Percentiles rank a stretch among this genome's conserved stretches.
These are phyloP conservation scores for Oncorhynchus clarkii DNA, from an alignment of 2,113 vertebrate genomes.

Conservation along the genomic window DNA sequence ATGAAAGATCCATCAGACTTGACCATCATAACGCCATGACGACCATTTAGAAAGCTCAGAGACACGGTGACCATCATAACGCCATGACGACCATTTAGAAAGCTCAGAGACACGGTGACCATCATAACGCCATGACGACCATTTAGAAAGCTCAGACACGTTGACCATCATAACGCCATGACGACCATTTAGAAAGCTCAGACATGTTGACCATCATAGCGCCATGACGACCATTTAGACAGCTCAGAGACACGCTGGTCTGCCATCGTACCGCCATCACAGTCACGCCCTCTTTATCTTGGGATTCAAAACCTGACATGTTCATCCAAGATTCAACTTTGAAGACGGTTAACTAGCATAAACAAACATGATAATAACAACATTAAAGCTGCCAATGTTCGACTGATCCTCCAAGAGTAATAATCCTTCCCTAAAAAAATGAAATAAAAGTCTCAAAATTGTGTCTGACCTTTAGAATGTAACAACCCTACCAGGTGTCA, in stretches of 20 bases:
- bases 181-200: neutral
- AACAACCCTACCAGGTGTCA: neutral
- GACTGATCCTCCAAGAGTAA: constrained; percentile 15
- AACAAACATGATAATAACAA: constrained; percentile 1
- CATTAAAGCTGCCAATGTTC: constrained; percentile 49
- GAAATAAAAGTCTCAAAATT: neutral
- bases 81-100: too few species aligned
- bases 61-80: too few species aligned
- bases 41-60: constrained; percentile 14
- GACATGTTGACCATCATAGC: constrained; percentile 31
- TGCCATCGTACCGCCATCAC: neutral
- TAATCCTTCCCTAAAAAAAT: neutral
- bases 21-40: constrained; percentile 24
- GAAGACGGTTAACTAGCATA: neutral
- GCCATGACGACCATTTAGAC: constrained; percentile 11
- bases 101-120: too few species aligned
- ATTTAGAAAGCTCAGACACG: too few species aligned
- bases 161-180: too few species aligned
- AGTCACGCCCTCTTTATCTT: neutral
- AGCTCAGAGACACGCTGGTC: neutral
- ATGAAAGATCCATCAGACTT: constrained; percentile 32
- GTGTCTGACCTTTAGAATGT: neutral
- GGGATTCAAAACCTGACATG: neutral
- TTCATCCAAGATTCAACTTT: neutral
- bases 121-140: too few species aligned